Conservation (phyloP, 2,888 invertebrate genomes). For the Disparrhopalites patrizii region DNA sequence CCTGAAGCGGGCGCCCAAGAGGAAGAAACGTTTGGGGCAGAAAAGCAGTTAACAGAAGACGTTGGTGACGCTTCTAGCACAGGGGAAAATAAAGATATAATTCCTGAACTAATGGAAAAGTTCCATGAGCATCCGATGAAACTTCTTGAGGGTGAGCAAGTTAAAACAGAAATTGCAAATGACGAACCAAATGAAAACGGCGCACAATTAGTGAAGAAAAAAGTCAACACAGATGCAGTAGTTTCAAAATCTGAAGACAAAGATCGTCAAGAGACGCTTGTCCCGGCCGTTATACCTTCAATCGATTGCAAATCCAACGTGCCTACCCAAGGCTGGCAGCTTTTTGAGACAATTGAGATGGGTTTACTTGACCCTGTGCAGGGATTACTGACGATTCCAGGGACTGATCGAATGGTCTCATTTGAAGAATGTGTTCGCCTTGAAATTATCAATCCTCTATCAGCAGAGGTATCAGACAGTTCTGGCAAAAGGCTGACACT, state of each 20-base stretch:
- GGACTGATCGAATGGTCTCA: conserved; percentile 75
- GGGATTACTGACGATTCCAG: conserved; percentile 80
- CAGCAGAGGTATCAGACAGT: conserved; percentile 78
- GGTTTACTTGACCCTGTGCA: conserved; percentile 75
- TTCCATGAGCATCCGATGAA: too few species aligned
- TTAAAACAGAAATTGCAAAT: background rate
- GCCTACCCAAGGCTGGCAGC: conserved; percentile 76
- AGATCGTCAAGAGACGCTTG: background rate
- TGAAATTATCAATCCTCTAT: conserved; percentile 77
- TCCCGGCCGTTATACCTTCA: background rate
- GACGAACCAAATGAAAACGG: background rate
- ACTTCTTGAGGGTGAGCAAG: too few species aligned
- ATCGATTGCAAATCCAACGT: conserved; percentile 62
- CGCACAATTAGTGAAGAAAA: background rate
- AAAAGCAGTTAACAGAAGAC: too few species aligned
- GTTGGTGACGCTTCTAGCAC: too few species aligned
- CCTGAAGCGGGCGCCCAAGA: too few species aligned
- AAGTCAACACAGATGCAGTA: background rate
- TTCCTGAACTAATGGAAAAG: too few species aligned
- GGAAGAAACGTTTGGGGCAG: too few species aligned
- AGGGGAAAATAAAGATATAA: too few species aligned
- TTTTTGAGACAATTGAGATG: conserved; percentile 76
- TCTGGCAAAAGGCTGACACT: conserved; percentile 59
- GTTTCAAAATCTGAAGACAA: background rate
- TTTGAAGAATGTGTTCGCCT: conserved; percentile 83